Base-by-base conservation (phyloP, 2,888 invertebrate genomes). In the Cistogaster globosa region DNA sequence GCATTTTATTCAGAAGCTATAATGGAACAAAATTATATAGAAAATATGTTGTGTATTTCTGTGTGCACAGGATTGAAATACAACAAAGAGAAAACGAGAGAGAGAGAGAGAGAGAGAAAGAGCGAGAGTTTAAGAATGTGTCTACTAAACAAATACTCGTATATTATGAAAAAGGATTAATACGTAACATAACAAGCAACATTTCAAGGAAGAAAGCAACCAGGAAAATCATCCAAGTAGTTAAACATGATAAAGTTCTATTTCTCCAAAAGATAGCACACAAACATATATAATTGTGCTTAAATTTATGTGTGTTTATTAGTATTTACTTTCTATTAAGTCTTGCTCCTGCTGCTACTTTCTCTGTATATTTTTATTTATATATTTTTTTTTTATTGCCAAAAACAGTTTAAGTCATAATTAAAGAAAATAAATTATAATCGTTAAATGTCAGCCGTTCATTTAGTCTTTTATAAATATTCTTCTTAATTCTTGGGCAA, bases 121-220 rank as follows among this genome's bases (percentile, higher is more conserved):
- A 63, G 20, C 6, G 32, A 45, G 20, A 67, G 60, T 83, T 42
- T 57, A 62, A 53, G 78, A 74, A 62, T 78, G 62, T 78, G 78
- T 69, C 83, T 83, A 76, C 72, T 79, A 86, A 84, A 86, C 83
- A 87, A 86, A 87, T 87, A 86, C 83, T 86, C 87, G 87, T 87
- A 86, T 87, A 86, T 87, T 86, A 87, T 86, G 85, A 77, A 85
- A 82, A 81, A 86, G 87, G 87, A 87, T 87, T 87, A 85, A 82
- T 85, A 75, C 82, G 65, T 85, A 82, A 75, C 82, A 78, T 65
- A 85, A 82, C 82, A 76, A 48, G 65, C 71, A 77, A 36, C 42
- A 45, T 26, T 36, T 55, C 8, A 63, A 60, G 55, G 32, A 20
- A 32, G 48, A 14, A 42, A 75, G 18, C 55, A 65, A 36, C 18